Evolutionary conservation across 2,113 vertebrate species (phyloP).

Genomic region (Steatornis caripensis): DNA sequence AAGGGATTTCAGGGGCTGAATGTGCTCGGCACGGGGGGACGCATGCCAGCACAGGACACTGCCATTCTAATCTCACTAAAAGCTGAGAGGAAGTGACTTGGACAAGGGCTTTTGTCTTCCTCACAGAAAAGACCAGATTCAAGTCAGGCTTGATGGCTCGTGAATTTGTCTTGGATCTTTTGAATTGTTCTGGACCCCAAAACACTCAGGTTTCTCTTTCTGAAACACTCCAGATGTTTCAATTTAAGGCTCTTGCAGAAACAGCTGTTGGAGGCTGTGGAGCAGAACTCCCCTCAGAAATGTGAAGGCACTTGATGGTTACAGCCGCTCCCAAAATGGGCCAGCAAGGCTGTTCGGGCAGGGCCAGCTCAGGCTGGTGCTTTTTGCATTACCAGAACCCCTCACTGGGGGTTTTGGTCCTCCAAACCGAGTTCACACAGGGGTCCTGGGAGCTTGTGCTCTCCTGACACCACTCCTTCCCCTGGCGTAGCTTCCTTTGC

Average conservation of each 20-base stretch:
- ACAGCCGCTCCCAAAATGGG: neutral
- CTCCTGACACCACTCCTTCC: neutral
- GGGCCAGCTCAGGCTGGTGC: neutral
- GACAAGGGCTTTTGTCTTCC: neutral
- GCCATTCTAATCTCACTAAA: neutral
- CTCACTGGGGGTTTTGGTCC: neutral
- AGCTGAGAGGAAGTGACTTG: neutral
- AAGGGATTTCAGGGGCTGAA: neutral
- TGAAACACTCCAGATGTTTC: constrained; percentile 1
- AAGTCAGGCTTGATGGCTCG: neutral
- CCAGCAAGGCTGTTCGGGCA: neutral
- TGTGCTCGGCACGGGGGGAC: neutral
- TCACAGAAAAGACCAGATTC: neutral
- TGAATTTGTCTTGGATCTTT: constrained; percentile 13
- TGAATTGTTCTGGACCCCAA: neutral
- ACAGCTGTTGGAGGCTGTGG: neutral
- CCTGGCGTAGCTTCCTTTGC: neutral
- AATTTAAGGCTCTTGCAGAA: neutral
- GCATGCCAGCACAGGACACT: neutral
- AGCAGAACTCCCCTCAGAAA: neutral
- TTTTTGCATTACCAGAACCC: neutral
- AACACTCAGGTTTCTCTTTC: neutral
- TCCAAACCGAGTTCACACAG: neutral
- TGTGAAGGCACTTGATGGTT: neutral
- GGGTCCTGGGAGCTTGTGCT: rapidly evolving